Evolutionary conservation across 2,797 vertebrate species (phyloP), one percentile per base, ranked within the genome.

Genomic region (Mustela erminea): DNA sequence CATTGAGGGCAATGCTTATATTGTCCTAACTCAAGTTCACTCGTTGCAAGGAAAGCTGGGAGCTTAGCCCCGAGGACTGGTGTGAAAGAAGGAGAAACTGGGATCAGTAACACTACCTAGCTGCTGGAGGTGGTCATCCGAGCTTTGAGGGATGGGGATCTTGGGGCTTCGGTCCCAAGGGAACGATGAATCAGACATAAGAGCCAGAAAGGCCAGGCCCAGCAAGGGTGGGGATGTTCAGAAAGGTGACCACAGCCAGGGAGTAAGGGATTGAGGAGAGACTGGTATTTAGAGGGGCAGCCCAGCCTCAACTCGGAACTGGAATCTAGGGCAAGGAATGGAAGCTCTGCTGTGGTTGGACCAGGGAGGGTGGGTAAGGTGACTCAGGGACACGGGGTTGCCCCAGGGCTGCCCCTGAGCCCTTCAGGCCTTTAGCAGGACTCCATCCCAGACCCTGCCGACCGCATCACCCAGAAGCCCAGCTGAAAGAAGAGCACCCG

Each of bases 11-110:
- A 20, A 83, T 80, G 92, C 46, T 77, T 66, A 3, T 68, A 52
- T 46, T 90, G 90, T 90, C 70, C 58, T 89, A 80, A 60, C 25
- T 89, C 80, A 43, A 90, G 90, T 64, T 93, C 70, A 46, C 49
- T 93, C 64, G 8, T 54, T 72, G 27, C 78, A 68, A 54, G 62
- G 90, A 90, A 86, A 82, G 68, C 87, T 84, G 68, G 62, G 32
- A 90, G n/a, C 70, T 91, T 43, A 84, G 75, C 11, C 43, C 49
- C 13, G 20, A 46, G 43, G 62, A 56, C 84, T 91, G 58, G n/a
- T 5, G 2, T 52, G 46, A 68, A 82, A 43, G 54, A 88, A 58
- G 58, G 74, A 82, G 82, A 62, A 43, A 32, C 29, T 56, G 46
- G 77, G 60, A 56, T 56, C 7, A 21, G 27, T 9, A 74, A 70